Evolutionary conservation across 2,113 vertebrate species (phyloP), one percentile per base, ranked within the genome.

Genomic region (Macrotus californicus): DNA sequence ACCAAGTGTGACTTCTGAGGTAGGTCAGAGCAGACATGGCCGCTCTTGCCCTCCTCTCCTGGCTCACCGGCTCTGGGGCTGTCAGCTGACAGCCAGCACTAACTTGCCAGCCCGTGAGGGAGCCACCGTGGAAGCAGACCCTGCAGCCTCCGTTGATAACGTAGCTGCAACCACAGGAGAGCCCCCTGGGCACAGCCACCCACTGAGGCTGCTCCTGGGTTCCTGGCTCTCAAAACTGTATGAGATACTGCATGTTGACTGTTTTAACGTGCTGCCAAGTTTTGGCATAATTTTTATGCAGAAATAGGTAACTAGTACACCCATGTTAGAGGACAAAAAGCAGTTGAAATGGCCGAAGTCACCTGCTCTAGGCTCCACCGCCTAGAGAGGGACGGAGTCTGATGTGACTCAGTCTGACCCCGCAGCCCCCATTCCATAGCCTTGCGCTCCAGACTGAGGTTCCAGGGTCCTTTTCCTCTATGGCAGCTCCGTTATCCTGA

Each of bases 91-190:
- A 41, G 46, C 39, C 79, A 26, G 77, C 39, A 10, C 50, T 61
- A 26, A 48, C 64, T 16, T 39, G 15, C 34, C 39, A 69, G 59
- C 43, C 15, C 0, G 0, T 19, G 52, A 34, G 10, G 0, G 5
- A 48, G 34, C 93, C 77, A 54, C 36, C 18, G 13, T 34, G 56
- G 54, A 46, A 50, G 12, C 1, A 4, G 70, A 26, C 13, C 75
- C 61, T 15, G n/a, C 12, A 26, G 19, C 24, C 93, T 26, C 0
- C 1, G 36, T 11, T 59, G 73, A 79, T 18, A 64, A 26, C 34
- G 12, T 13, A 73, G 73, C 18, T 6, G 15, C 21, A 85, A 34
- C 43, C 14, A 61, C 41, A 13, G 2, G 24, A 48, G 66, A 39
- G 43, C 79, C 16, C 2, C 10, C 48, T 59, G 54, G 61, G 61